Base-by-base conservation (phyloP, 2,113 vertebrate species). In the Pelmatolapia mariae region DNA sequence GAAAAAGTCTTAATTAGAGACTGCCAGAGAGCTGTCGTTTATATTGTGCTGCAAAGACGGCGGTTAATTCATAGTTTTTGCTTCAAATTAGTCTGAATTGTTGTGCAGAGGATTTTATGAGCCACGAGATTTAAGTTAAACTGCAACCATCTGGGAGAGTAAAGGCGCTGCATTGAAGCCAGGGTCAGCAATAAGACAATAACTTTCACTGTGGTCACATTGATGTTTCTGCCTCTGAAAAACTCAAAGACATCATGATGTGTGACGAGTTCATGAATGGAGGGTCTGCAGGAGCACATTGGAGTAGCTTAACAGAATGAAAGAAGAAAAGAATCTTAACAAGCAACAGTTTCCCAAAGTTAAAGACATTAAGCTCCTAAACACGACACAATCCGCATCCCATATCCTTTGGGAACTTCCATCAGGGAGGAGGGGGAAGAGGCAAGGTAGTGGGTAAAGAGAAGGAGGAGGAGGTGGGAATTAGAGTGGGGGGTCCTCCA, bases 401-500 rank as follows among this genome's bases (percentile, higher is more conserved):
- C 38, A 43, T 68, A 57, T 84, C 5, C 57, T 68, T 26, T 59
- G 31, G 83, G 71, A 84, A 68, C 36, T 52, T 57, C 79, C 13
- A 52, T 36, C 56, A 18, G 24, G 80, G 36, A 76, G 50, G 19
- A 40, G 31, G 47, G 50, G 33, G 54, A 66, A 38, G 57, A 22
- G 47, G 63, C 6, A 79, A 33, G 31, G 59, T 57, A 71, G 63
- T 7, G 79, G 29, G 71, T 33, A 66, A 56, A 53, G 45, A 56
- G 52, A 24, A 56, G 86, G 53, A 24, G 53, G 87, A 45, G 83
- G 81, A 81, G 86, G 79, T 79, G 85, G 82, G 86, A 86, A 83
- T 57, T 90, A 71, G 86, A 85, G 86, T 92, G 92, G 95, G 71
- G 94, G 95, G 91, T 94, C 95, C 93, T 86, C 89, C 82, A 85